phyloP scores from a whole-genome alignment of 2,888 invertebrate species.

The Blastobasis lacticolella region DNA sequence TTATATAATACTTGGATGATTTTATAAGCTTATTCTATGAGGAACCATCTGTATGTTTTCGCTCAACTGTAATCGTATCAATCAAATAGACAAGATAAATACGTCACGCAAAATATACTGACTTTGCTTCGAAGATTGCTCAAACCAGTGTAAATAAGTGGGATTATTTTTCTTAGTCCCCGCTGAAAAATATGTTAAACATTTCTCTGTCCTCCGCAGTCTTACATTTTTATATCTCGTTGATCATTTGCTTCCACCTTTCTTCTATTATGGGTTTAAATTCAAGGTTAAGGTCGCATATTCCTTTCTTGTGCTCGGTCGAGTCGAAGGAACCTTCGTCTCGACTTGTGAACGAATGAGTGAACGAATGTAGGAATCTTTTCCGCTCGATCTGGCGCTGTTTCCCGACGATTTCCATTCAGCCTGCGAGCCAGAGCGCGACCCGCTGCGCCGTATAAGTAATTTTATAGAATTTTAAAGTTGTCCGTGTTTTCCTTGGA shows the following conservation, averaged over 20 bases:
- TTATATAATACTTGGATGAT: too few species aligned
- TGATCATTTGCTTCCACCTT: background rate
- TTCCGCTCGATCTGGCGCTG: constrained; percentile 30
- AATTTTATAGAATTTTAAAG: constrained; percentile 17
- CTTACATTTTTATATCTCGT: too few species aligned
- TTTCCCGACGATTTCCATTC: constrained; percentile 44
- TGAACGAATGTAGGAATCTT: constrained; percentile 24
- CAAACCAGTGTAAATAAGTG: too few species aligned
- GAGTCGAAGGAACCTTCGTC: constrained; percentile 2
- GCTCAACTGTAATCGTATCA: too few species aligned
- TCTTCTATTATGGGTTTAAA: background rate
- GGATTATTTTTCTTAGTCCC: too few species aligned
- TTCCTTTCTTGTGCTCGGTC: constrained; percentile 1
- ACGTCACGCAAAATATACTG: too few species aligned
- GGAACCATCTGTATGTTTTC: too few species aligned
- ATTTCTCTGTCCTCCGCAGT: too few species aligned
- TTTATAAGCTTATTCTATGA: too few species aligned
- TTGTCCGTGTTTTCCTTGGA: constrained; percentile 3
- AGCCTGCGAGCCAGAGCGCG: constrained; percentile 11
- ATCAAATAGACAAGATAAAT: too few species aligned
- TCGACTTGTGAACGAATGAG: constrained; percentile 22
- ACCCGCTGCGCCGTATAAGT: constrained; percentile 17
- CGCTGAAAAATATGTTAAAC: too few species aligned
- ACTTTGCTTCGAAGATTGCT: too few species aligned
- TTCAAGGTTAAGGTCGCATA: constrained; percentile 1